Evolutionary conservation across 2,797 vertebrate species (phyloP).

Genomic region (Adrianichthys oophorus): DNA sequence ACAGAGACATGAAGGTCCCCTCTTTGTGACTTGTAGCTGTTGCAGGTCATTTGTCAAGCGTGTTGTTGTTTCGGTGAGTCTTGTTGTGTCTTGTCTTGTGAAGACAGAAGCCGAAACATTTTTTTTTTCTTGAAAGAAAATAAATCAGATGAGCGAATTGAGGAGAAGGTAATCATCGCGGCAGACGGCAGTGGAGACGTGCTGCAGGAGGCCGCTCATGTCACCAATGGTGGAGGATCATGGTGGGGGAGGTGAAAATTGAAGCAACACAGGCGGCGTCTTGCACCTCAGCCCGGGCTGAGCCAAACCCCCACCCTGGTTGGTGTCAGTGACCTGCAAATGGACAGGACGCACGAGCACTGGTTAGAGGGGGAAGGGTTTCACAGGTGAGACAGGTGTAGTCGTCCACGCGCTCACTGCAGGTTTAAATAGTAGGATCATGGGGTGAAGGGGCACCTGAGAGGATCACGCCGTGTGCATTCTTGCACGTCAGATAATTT

Average conservation of each 20-base stretch:
- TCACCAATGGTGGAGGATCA: conserved; percentile 66
- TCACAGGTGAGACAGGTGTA: conserved; percentile 71
- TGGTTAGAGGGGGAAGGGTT: conserved; percentile 36
- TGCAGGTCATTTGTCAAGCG: conserved; percentile 11
- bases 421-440: conserved; percentile 67
- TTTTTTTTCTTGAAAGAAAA: background rate
- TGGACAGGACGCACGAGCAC: conserved; percentile 28
- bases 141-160: background rate
- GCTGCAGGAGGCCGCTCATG: conserved; percentile 60
- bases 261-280: conserved; percentile 80
- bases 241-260: conserved; percentile 84
- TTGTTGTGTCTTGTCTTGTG: conserved; percentile 19
- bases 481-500: conserved; percentile 59
- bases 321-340: conserved; percentile 29
- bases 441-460: conserved; percentile 44
- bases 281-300: conserved; percentile 76
- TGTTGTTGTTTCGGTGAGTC: background rate
- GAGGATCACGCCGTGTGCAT: conserved; percentile 44
- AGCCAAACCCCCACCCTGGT: conserved; percentile 42
- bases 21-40: conserved; percentile 30
- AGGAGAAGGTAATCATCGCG: conserved; percentile 31
- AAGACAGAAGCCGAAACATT: background rate
- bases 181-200: conserved; percentile 34
- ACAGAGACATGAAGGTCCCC: conserved; percentile 13
- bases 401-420: conserved; percentile 46